Evolutionary conservation across 2,113 vertebrate species (phyloP).

Genomic region (Ursus arctos): DNA sequence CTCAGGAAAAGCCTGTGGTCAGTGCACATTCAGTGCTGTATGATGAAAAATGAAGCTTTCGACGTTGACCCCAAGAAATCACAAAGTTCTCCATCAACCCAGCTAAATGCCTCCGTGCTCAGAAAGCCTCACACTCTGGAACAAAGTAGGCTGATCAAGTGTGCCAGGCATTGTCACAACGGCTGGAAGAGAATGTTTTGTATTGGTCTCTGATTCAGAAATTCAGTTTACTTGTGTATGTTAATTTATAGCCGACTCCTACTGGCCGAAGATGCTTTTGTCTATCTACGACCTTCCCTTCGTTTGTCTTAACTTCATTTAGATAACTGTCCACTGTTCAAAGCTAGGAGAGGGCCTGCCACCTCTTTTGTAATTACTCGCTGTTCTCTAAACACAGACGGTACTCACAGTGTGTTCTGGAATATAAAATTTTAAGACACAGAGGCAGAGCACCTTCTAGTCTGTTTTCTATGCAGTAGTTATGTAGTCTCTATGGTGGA

Average conservation of each 20-base stretch:
- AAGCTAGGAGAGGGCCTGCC: background rate
- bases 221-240: background rate
- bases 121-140: background rate
- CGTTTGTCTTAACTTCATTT: conserved; percentile 16
- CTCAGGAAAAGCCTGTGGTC: background rate
- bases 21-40: background rate
- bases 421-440: background rate
- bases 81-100: background rate
- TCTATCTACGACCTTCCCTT: background rate
- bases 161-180: background rate
- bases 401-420: background rate
- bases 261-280: background rate
- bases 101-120: background rate
- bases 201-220: background rate
- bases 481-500: background rate
- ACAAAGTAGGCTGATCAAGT: background rate
- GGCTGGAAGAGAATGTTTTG: background rate
- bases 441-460: background rate
- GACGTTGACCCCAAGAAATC: background rate
- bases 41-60: background rate
- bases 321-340: background rate
- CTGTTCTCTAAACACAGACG: conserved; percentile 35
- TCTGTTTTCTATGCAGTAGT: background rate
- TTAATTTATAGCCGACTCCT: conserved; percentile 43
- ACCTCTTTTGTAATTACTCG: conserved; percentile 2